phyloP scores from a whole-genome alignment of 1,140 invertebrate genomes.

The Camponotus vicinus region DNA sequence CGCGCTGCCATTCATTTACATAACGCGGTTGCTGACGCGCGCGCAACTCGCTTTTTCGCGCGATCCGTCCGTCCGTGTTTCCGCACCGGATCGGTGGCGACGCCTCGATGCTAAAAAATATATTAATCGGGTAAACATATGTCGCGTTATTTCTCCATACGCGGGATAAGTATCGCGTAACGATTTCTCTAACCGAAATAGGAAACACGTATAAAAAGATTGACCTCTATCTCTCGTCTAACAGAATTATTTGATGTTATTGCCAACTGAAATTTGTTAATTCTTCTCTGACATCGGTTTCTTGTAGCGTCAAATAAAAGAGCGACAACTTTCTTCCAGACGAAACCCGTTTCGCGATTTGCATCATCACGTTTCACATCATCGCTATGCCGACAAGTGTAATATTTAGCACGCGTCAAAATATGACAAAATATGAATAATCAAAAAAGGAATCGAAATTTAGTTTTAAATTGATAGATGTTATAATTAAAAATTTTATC shows the following conservation, averaged over 20 bases:
- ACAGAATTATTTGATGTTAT: not conserved
- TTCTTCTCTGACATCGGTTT: not conserved
- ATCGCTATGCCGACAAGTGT: not conserved
- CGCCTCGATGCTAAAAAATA: conserved; percentile 43
- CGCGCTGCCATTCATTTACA: conserved; percentile 75
- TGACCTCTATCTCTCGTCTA: not conserved
- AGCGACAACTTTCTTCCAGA: not conserved
- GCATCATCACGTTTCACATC: not conserved
- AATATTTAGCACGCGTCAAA: not conserved
- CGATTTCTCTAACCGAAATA: not conserved
- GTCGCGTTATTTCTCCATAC: conserved; percentile 14
- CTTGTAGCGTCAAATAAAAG: no score
- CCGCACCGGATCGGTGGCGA: conserved; percentile 23
- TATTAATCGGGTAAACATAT: conserved; percentile 48
- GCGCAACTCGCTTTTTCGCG: conserved; percentile 35
- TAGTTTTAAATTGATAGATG: conserved; percentile 4
- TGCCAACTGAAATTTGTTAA: not conserved
- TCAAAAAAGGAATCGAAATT: not conserved
- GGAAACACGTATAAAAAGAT: not conserved
- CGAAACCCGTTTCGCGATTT: not conserved
- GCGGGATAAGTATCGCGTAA: not conserved
- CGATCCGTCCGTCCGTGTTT: conserved; percentile 4
- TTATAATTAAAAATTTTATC: not conserved
- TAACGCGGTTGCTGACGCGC: conserved; percentile 64
- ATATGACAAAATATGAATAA: conserved; percentile 26